Evolutionary conservation across 2,113 vertebrate genomes (phyloP), one percentile per base, ranked within the genome.

Genomic region (Neopipo cinnamomea): DNA sequence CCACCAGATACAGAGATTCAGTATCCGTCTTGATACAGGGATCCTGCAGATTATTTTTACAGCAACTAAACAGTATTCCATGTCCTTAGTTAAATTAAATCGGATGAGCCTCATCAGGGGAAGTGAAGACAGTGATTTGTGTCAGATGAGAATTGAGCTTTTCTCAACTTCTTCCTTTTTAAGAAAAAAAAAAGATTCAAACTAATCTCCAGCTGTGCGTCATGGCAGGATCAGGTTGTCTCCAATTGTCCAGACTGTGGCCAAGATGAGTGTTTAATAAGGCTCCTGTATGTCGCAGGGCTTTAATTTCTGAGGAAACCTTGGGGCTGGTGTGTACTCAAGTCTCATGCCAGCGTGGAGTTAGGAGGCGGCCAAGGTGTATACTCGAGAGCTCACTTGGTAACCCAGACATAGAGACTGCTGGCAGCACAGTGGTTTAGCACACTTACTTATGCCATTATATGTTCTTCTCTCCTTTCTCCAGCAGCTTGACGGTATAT

Each of bases 401-500:
- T 88, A 97, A 37, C 15, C 31, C 55, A 94, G 75, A 41, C 67
- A 25, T 11, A 83, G 79, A 0, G 0, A 44, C 55, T 93, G 58
- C 72, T 93, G 96, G 92, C 95, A 94, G 79, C 41, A 74, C 59
- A 86, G 46, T 10, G 31, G 6, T 93, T 96, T 94, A 90, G 21
- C 88, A 94, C 92, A 95, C 92, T 92, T 97, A 93, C 82, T 97
- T 44, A 96, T 83, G 67, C 66, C 91, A 33, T 79, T 80, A 80
- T 42, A 9, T 7, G 18, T 59, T 85, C 62, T 78, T 72, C 61
- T 96, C 55, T 89, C 55, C 81, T 89, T 89, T 68, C 85, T 88
- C 62, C 18, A 39, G 33, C 21, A 59, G 49, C 42, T 62, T 10
- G 7, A 61, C 44, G 6, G 49, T 44, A 53, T n/a, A n/a, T 62